Evolutionary conservation across 1,140 invertebrate species (phyloP), one percentile per base, ranked within the genome.

Genomic region (Melanaphis sacchari): DNA sequence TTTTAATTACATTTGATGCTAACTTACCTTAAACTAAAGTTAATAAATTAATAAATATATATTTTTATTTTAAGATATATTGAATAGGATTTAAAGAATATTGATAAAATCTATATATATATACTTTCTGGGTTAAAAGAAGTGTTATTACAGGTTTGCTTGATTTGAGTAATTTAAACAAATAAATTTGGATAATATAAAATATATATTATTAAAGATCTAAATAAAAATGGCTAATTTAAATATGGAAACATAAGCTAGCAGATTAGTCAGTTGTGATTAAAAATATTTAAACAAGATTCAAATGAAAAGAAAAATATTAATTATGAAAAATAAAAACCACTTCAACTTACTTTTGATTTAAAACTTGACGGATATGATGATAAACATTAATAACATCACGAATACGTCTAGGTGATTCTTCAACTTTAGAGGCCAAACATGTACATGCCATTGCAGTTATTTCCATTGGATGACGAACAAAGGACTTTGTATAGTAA

Each of bases 371-470:
- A 95, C 99, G 99, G 88, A 99, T 97, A 95, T 99, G 99, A 96
- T 99, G 98, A 95, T 99, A 99, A n/a, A 99, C 99, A 96, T 99
- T 99, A 93, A 99, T 99, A 26, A 99, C 98, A 95, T 99, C 99
- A 94, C 99, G 96, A 88, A 99, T 98, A 94, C 98, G 96, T 94
- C 99, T 96, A 0, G 99, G 99, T 81, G 98, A 98, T 95, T 99
- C 99, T 95, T 99, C 99, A 94, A 99, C 99, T 97, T 99, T 99
- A 90, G 99, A 99, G 31, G 99, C 99, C 94, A 99, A 96, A 95
- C 98, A 99, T 90, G 99, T 96, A 96, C 99, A 99, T 87, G 98
- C 99, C 99, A 99, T 99, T 2, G 99, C 99, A 93, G 98, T 98
- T 85, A 98, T 98, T 96, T 99, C 99, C 97, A 99, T 99, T 94